A percentile compares a stretch with the other conserved stretches of the same genome.
Conservation (phyloP, 2,888 invertebrate species). For the Bembecia ichneumoniformis region DNA sequence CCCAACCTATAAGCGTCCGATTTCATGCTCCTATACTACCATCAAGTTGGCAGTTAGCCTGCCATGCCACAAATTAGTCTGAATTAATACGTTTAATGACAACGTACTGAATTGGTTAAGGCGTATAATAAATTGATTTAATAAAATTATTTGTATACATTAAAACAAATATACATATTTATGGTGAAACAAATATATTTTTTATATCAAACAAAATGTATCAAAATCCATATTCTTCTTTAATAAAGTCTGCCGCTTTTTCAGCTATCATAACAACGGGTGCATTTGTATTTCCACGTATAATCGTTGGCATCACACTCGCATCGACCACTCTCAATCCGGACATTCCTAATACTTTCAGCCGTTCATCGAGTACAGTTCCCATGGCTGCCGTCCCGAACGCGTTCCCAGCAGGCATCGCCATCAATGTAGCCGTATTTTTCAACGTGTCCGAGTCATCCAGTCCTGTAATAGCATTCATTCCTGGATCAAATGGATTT, state of each 20-base stretch:
- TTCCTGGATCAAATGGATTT: slow-evolving; percentile 26
- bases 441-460: slow-evolving; percentile 37
- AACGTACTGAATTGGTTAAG: too few species aligned
- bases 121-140: too few species aligned
- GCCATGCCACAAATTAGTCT: too few species aligned
- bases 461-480: slow-evolving; percentile 30
- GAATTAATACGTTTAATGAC: too few species aligned
- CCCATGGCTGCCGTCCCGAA: slow-evolving; percentile 54
- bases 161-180: too few species aligned
- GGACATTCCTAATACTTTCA: slow-evolving; percentile 33
- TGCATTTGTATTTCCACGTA: slow-evolving; percentile 54
- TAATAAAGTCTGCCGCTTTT: slow-evolving; percentile 44
- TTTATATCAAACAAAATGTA: too few species aligned
- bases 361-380: slow-evolving; percentile 31
- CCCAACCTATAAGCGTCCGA: too few species aligned
- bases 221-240: slow-evolving; percentile 19
- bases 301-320: slow-evolving; percentile 43
- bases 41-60: too few species aligned
- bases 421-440: slow-evolving; percentile 45
- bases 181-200: too few species aligned
- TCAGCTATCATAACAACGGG: slow-evolving; percentile 58
- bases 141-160: too few species aligned
- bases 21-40: too few species aligned
- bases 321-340: slow-evolving; percentile 49
- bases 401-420: slow-evolving; percentile 52